Base-by-base conservation (phyloP, 2,888 invertebrate species). In the Conus canariensis region DNA sequence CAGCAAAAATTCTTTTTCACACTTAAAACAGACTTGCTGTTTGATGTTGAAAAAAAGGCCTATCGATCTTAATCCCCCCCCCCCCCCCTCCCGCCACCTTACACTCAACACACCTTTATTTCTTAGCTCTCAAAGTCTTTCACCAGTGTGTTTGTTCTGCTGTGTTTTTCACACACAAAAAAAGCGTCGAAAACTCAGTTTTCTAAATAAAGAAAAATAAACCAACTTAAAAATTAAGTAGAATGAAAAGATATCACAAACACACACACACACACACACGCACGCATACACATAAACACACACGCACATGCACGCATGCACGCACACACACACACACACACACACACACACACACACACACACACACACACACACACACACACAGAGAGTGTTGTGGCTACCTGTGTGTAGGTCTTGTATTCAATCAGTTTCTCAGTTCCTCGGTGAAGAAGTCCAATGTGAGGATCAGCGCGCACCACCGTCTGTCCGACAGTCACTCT, bases 351-450 rank as follows among this genome's bases (percentile, higher is more conserved):
- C 70, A 70, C 70, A 70, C 7, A 70, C 16, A 70, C 16, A 70
- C 70, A 70, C 1, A 80, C 80, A 80, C 80, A 80, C 25, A 80
- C 80, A 80, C 45, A 10, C 10, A 14, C 30, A 14, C 80, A 30
- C 80, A 30, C 80, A 30, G 5, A 19, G 7, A 56, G 5, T 14
- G 16, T 12, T 5, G 30, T 80, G 30, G 83, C 86, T 92, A 96
- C 96, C 96, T 99, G 99, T 3, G 98, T 98, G 96, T 99, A 99
- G 0, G 99, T 99, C 97, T 99, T 99, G 96, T 99, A 98, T 96
- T 99, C 99, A 83, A 99, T 99, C 58, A 99, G 97, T 96, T 99
- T 99, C 96, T 99, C 99, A 0, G 99, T 99, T 80, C 98, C 99
- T 59, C 99, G 97, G 97, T 99, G 99, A 56, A 99, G 97, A 0